Percentiles rank a stretch among this genome's conserved stretches.
Conservation (phyloP, 2,888 invertebrate genomes). For the Plagodis dolabraria region DNA sequence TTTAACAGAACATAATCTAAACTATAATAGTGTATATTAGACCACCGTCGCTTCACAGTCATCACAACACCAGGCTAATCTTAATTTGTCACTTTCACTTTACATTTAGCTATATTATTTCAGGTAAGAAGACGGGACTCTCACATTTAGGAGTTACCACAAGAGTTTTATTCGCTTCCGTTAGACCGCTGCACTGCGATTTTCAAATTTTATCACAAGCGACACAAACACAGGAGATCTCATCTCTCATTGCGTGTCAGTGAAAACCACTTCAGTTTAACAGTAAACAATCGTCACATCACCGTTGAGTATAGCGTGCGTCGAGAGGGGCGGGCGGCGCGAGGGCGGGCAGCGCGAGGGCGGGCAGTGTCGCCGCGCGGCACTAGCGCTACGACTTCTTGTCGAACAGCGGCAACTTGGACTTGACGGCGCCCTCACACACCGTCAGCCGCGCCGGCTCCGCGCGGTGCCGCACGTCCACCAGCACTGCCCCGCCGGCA, state of each 20-base stretch:
- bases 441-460: slow-evolving; percentile 87
- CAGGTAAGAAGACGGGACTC: too few relatives aligned
- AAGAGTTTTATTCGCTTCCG: too few relatives aligned
- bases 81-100: not conserved
- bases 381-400: slow-evolving; percentile 72
- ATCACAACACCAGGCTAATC: not conserved
- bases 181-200: too few relatives aligned
- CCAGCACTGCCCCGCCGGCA: slow-evolving; percentile 43
- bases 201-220: too few relatives aligned
- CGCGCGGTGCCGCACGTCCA: slow-evolving; percentile 40
- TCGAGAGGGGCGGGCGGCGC: slow-evolving; percentile 8
- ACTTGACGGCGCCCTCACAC: slow-evolving; percentile 94
- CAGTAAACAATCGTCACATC: too few relatives aligned
- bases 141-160: too few relatives aligned
- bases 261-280: too few relatives aligned
- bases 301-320: not conserved
- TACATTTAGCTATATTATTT: not conserved
- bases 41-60: slow-evolving; percentile 1
- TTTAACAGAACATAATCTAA: slow-evolving; percentile 43
- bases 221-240: too few relatives aligned
- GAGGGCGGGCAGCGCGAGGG: slow-evolving; percentile 3
- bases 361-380: slow-evolving; percentile 19
- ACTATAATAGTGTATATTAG: slow-evolving; percentile 9
- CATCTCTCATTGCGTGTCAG: too few relatives aligned
- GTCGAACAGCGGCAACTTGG: slow-evolving; percentile 94